Conservation (phyloP, 2,888 invertebrate species). For the Leucophenga montana region DNA sequence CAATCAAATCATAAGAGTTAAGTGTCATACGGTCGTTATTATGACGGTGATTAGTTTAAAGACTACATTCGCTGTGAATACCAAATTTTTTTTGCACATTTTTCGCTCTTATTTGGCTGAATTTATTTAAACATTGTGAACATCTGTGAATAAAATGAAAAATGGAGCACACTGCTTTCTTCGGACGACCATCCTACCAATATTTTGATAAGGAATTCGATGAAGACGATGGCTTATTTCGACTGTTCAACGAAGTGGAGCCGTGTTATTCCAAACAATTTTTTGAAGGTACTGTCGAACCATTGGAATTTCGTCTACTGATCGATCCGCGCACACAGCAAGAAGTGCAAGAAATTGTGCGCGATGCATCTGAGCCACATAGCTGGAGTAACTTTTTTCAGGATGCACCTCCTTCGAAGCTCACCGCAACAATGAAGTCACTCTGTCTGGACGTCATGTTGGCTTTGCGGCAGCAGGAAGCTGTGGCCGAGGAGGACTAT, state of each 20-base stretch:
- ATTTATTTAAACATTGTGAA: too few relatives aligned
- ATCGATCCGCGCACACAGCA: slow-evolving; percentile 63
- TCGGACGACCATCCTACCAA: slow-evolving; percentile 61
- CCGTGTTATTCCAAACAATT: background rate
- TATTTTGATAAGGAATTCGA: slow-evolving; percentile 45
- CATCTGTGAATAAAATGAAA: too few relatives aligned
- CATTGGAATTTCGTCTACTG: slow-evolving; percentile 33
- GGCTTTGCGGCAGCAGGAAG: slow-evolving; percentile 41
- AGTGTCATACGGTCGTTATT: too few relatives aligned
- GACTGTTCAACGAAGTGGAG: slow-evolving; percentile 1
- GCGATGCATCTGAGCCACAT: slow-evolving; percentile 47
- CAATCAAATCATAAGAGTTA: too few relatives aligned
- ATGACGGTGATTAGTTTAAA: too few relatives aligned
- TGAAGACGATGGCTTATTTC: slow-evolving; percentile 56
- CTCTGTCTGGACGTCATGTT: slow-evolving; percentile 39
- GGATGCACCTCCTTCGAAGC: too few relatives aligned
- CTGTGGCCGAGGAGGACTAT: slow-evolving; percentile 48
- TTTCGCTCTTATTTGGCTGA: too few relatives aligned
- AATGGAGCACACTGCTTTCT: slow-evolving; percentile 45
- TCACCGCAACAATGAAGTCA: too few relatives aligned
- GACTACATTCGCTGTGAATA: too few relatives aligned
- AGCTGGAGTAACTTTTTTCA: slow-evolving; percentile 36
- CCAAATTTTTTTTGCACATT: too few relatives aligned
- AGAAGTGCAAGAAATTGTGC: slow-evolving; percentile 20
- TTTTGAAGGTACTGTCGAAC: slow-evolving; percentile 42